A percentile compares a stretch with the other conserved stretches of the same genome.
phyloP scores from a whole-genome alignment of 2,888 invertebrate species.

The Andrena marginata region DNA sequence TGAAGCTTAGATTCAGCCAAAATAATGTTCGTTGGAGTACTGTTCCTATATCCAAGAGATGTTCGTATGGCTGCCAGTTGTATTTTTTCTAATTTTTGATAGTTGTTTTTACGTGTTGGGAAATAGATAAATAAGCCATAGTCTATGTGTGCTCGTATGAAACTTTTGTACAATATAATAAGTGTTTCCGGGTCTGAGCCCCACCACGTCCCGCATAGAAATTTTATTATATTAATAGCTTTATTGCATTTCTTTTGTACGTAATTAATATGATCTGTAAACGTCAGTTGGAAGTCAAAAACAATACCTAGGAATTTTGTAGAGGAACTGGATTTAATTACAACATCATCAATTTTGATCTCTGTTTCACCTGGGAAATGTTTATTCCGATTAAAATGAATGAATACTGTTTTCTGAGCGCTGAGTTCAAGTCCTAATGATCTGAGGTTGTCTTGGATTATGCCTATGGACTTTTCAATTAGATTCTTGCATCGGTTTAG shows the following conservation, averaged over 20 bases:
- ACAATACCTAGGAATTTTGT: background rate
- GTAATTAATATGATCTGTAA: background rate
- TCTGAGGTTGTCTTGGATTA: background rate
- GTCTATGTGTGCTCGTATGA: background rate
- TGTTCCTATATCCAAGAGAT: background rate
- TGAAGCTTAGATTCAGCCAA: background rate
- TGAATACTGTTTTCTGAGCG: background rate
- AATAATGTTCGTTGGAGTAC: background rate
- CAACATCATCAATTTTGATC: background rate
- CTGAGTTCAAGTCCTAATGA: background rate
- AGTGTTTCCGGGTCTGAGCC: background rate
- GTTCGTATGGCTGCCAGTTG: background rate
- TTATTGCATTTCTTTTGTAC: background rate
- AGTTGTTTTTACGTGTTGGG: background rate
- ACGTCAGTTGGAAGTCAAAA: background rate
- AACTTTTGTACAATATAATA: background rate
- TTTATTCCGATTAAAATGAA: background rate
- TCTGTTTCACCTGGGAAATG: background rate
- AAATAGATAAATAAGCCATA: background rate
- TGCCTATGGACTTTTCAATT: background rate
- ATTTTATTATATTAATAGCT: background rate
- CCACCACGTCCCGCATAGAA: too few species aligned
- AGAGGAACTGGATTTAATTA: background rate
- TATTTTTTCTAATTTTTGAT: slow-evolving; percentile 2
- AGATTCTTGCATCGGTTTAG: background rate